These are phyloP conservation scores for Sussaba pulchella DNA, from an alignment of 2,888 invertebrate species.

Conservation along the genomic window DNA sequence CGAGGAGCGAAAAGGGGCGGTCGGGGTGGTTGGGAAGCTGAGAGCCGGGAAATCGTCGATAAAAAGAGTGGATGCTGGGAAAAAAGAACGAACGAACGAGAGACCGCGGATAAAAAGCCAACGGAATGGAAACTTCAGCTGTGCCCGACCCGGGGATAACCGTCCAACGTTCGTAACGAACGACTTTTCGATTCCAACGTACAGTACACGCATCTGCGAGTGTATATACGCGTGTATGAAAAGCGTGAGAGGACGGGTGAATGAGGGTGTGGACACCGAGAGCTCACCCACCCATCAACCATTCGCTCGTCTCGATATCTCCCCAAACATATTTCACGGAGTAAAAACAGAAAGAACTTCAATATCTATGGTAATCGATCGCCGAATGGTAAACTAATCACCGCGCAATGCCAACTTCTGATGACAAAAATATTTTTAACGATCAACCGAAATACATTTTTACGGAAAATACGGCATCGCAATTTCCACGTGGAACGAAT, in stretches of 20 bases:
- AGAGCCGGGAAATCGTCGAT: constrained; percentile 20
- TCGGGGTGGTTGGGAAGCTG: not conserved
- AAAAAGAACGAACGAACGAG: not conserved
- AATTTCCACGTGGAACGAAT: too few relatives aligned
- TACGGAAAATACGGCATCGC: too few relatives aligned
- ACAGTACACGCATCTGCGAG: not conserved
- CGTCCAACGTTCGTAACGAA: constrained; percentile 58
- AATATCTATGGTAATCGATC: not conserved
- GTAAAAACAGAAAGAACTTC: not conserved
- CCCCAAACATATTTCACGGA: not conserved
- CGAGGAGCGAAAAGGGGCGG: too few relatives aligned
- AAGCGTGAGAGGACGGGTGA: too few relatives aligned
- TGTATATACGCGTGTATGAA: too few relatives aligned
- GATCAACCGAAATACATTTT: too few relatives aligned
- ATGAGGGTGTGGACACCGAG: too few relatives aligned
- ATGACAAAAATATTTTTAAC: too few relatives aligned
- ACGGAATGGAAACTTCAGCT: constrained; percentile 21
- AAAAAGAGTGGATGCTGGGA: constrained; percentile 2
- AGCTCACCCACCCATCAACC: not conserved
- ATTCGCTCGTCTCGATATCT: not conserved
- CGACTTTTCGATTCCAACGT: constrained; percentile 58
- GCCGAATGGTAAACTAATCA: not conserved
- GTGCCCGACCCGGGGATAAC: constrained; percentile 38
- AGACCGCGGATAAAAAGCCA: constrained; percentile 31
- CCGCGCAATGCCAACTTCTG: too few relatives aligned